These are phyloP conservation scores for Epinotia ramella DNA, from an alignment of 2,888 invertebrate species.

Conservation along the genomic window DNA sequence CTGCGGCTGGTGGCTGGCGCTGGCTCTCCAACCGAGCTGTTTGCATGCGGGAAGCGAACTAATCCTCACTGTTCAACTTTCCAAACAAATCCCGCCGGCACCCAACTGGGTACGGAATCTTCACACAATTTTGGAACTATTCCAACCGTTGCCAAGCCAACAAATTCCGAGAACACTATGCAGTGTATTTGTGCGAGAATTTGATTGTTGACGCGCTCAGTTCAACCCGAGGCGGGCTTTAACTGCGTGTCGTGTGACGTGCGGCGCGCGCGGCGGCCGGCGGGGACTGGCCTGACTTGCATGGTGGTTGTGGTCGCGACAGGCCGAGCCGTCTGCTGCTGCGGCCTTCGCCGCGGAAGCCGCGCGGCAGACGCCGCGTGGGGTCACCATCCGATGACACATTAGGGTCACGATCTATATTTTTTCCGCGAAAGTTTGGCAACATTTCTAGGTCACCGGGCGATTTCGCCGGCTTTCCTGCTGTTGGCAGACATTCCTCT, in stretches of 20 bases:
- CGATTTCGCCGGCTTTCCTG: not conserved
- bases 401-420: slow-evolving; percentile 27
- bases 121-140: slow-evolving; percentile 34
- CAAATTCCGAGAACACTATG: slow-evolving; percentile 34
- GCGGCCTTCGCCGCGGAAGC: slow-evolving; percentile 25
- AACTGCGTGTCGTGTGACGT: slow-evolving; percentile 61
- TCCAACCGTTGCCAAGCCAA: slow-evolving; percentile 31
- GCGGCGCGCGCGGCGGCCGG: slow-evolving; percentile 56
- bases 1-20: not conserved
- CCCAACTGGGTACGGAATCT: slow-evolving; percentile 18
- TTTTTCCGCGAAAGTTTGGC: slow-evolving; percentile 26
- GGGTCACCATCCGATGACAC: slow-evolving; percentile 20
- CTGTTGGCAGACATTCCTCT: not conserved
- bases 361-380: slow-evolving; percentile 13
- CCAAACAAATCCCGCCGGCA: slow-evolving; percentile 27
- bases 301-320: not conserved
- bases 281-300: slow-evolving; percentile 42
- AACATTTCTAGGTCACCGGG: not conserved
- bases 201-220: slow-evolving; percentile 54
- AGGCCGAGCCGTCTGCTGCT: slow-evolving; percentile 28
- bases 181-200: slow-evolving; percentile 41
- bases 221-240: slow-evolving; percentile 69
- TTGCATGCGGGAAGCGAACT: slow-evolving; percentile 4
- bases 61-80: slow-evolving; percentile 1
- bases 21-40: not conserved